Evolutionary conservation across 2,888 invertebrate genomes (phyloP).

Genomic region (Chydorus sphaericus): DNA sequence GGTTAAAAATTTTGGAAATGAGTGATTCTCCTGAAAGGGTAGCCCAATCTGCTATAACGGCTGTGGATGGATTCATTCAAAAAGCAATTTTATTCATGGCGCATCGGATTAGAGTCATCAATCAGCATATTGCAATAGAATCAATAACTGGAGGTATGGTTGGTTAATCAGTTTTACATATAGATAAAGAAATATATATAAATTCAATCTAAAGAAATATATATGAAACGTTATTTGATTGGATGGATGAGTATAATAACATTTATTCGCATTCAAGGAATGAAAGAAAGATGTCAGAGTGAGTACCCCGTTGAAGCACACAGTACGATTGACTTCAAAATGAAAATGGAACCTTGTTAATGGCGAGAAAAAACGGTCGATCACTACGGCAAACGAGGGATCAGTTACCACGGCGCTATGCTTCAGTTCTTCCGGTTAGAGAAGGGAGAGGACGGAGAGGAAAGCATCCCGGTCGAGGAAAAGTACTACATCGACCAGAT

Average conservation of each 20-base stretch:
- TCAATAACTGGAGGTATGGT: background rate
- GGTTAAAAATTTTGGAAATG: background rate
- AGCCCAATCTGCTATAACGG: background rate
- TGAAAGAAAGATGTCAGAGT: background rate
- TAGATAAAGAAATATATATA: background rate
- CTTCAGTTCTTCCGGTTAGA: background rate
- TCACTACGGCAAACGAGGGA: background rate
- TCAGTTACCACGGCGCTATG: background rate
- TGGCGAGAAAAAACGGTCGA: background rate
- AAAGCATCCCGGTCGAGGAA: background rate
- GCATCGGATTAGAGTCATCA: background rate
- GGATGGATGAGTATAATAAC: too few relatives aligned
- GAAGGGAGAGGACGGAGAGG: background rate
- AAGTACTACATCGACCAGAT: background rate
- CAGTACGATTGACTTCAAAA: slow-evolving; percentile 3
- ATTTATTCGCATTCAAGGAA: too few relatives aligned
- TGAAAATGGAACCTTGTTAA: background rate
- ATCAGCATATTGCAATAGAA: background rate
- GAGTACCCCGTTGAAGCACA: too few relatives aligned
- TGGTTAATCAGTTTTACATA: background rate
- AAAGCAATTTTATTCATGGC: background rate
- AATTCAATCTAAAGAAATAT: too few relatives aligned
- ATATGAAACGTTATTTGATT: too few relatives aligned
- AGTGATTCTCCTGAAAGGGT: background rate
- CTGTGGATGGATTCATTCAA: background rate